phyloP scores from a whole-genome alignment of 2,888 invertebrate genomes.

The Chymomyza caudatula region DNA sequence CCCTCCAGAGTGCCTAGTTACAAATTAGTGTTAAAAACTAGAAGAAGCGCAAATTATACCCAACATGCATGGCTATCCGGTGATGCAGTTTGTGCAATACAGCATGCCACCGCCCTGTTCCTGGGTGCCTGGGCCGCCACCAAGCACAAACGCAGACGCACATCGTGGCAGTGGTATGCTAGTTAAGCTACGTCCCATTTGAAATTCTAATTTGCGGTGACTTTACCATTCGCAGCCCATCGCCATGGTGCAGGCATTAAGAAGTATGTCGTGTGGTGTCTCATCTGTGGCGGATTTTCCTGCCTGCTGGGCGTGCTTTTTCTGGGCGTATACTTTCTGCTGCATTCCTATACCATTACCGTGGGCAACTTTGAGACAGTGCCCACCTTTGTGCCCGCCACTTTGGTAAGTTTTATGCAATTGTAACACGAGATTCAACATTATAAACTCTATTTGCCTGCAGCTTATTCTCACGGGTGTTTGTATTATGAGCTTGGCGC shows the following conservation, averaged over 20 bases:
- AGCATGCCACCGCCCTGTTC: constrained; percentile 79
- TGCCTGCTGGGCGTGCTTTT: constrained; percentile 86
- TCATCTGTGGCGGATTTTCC: constrained; percentile 86
- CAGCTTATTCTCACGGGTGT: constrained; percentile 92
- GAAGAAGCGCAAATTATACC: not conserved
- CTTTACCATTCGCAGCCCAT: constrained; percentile 72
- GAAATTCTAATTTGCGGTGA: constrained; percentile 1
- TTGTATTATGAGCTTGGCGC: constrained; percentile 90
- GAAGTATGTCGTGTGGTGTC: constrained; percentile 88
- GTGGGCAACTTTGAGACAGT: constrained; percentile 91
- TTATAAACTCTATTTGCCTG: constrained; percentile 56
- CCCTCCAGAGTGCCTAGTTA: not conserved
- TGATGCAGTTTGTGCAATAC: constrained; percentile 83
- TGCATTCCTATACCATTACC: constrained; percentile 86
- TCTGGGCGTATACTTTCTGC: constrained; percentile 86
- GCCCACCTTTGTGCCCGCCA: constrained; percentile 95
- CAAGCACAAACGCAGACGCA: constrained; percentile 56
- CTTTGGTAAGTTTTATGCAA: constrained; percentile 83
- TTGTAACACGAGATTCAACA: not conserved
- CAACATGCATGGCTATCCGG: constrained; percentile 82
- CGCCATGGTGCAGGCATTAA: constrained; percentile 79
- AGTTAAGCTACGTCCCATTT: constrained; percentile 31
- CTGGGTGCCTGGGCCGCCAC: constrained; percentile 76
- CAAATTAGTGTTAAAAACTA: not conserved
- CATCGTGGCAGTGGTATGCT: constrained; percentile 50